A percentile compares a stretch with the other conserved stretches of the same genome.
These are phyloP conservation scores for Apteryx mantelli DNA, from an alignment of 2,113 vertebrate species.

Conservation along the genomic window DNA sequence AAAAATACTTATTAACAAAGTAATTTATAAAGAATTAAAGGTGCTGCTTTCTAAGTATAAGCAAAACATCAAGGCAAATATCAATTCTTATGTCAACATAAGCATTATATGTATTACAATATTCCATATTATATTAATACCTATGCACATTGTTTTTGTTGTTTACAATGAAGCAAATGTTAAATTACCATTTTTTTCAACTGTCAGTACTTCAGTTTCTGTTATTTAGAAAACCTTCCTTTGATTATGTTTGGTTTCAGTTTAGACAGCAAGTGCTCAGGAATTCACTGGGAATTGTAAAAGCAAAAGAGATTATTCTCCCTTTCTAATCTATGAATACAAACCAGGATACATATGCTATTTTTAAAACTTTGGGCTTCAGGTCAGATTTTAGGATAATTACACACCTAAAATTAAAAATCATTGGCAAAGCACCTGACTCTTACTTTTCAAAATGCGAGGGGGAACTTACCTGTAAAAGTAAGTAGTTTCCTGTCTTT, in stretches of 20 bases:
- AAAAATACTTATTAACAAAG: not conserved
- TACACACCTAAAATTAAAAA: not conserved
- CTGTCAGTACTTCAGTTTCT: not conserved
- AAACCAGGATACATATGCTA: not conserved
- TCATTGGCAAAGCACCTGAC: not conserved
- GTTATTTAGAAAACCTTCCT: not conserved
- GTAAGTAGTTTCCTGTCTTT: not conserved
- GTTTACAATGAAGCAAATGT: not conserved
- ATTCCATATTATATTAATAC: not conserved
- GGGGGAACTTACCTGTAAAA: not conserved
- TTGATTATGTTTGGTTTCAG: not conserved
- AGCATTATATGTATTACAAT: not conserved
- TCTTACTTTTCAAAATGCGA: not conserved
- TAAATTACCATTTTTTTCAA: not conserved
- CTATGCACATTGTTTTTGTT: not conserved
- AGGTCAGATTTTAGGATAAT: not conserved
- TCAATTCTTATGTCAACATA: not conserved
- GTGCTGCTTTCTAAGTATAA: not conserved
- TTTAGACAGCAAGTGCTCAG: not conserved
- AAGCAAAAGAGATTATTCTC: not conserved
- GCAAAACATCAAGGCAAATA: not conserved
- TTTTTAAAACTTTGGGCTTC: not conserved
- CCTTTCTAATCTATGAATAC: not conserved
- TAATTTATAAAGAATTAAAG: not conserved
- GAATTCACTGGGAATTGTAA: not conserved